Base-by-base conservation (phyloP, 1,140 invertebrate genomes). In the Drosophila trapezifrons region DNA sequence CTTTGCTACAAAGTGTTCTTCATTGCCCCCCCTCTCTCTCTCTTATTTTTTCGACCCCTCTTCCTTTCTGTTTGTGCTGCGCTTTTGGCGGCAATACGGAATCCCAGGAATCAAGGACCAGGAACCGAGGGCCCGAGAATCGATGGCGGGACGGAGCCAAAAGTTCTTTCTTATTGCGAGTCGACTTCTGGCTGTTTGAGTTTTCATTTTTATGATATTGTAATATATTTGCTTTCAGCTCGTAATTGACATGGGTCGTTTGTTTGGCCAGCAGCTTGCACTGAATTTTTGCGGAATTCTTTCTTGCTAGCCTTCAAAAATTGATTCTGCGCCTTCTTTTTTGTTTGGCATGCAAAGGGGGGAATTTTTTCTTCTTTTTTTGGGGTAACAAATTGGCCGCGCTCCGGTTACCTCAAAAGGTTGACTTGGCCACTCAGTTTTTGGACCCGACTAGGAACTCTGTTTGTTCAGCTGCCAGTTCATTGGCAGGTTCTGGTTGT, bases 171-270 rank as follows among this genome's bases (percentile, higher is more conserved):
- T 65, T 47, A 74, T 78, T 78, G 56, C 56, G 51, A 51, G 62
- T 66, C 71, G 79, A 83, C 76, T 80, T 78, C 82, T 83, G 69
- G 47, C 80, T 80, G 80, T 89, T 89, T 83, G 80, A 82, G 76
- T 83, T 87, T 86, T 76, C 78, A 78, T 82, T 87, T 89, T 86
- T 86, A 86, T 89, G 84, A 87, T 87, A 87, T 87, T 89, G 84
- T 89, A 80, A 89, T 87, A 87, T 89, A 87, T 87, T 87, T 87
- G 84, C 84, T 89, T 87, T 87, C 84, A 87, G 84, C 79, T 86
- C 84, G 81, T 89, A 87, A 87, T 87, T 87, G 84, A 87, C 84
- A 87, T 87, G 84, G 84, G 84, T 87, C 84, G 80, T 83, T 89
- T 80, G 76, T 73, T 87, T 67, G 73, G 77, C 64, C 65, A 67